phyloP scores from a whole-genome alignment of 2,888 invertebrate species.

The Hirtodrosophila confusa region DNA sequence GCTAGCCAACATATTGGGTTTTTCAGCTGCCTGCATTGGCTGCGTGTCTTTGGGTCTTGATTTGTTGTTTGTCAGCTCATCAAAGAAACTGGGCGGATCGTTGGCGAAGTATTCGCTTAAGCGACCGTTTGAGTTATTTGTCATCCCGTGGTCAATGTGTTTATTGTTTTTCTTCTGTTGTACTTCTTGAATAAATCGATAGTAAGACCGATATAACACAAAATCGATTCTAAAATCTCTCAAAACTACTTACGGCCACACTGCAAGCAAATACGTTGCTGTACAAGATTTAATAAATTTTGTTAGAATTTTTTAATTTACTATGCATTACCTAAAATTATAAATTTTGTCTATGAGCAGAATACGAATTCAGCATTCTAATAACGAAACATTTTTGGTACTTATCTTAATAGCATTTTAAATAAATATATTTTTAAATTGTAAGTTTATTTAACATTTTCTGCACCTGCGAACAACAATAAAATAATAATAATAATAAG shows the following conservation, averaged over 20 bases:
- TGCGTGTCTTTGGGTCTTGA: slow-evolving; percentile 20
- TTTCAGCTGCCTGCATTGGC: slow-evolving; percentile 14
- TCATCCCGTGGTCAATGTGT: slow-evolving; percentile 49
- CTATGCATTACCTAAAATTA: too few relatives aligned
- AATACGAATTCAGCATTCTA: too few relatives aligned
- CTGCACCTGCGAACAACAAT: too few relatives aligned
- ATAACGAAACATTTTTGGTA: too few relatives aligned
- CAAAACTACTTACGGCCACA: neutral
- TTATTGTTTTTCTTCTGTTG: slow-evolving; percentile 18
- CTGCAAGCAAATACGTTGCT: neutral
- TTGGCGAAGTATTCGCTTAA: slow-evolving; percentile 84
- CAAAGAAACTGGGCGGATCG: slow-evolving; percentile 84
- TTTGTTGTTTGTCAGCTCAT: slow-evolving; percentile 78
- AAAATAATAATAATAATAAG: too few relatives aligned
- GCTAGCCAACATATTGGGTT: slow-evolving; percentile 60
- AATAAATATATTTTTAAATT: too few relatives aligned
- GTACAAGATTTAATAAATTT: too few relatives aligned
- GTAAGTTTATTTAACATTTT: too few relatives aligned
- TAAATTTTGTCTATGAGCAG: too few relatives aligned
- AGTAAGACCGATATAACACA: neutral
- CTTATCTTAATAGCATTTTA: too few relatives aligned
- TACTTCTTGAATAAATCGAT: slow-evolving; percentile 29
- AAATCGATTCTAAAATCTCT: slow-evolving; percentile 2
- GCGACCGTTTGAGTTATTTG: slow-evolving; percentile 58
- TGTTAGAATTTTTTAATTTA: too few relatives aligned